Conservation (phyloP, 1,140 invertebrate genomes). For the Elymnias hypermnestra region DNA sequence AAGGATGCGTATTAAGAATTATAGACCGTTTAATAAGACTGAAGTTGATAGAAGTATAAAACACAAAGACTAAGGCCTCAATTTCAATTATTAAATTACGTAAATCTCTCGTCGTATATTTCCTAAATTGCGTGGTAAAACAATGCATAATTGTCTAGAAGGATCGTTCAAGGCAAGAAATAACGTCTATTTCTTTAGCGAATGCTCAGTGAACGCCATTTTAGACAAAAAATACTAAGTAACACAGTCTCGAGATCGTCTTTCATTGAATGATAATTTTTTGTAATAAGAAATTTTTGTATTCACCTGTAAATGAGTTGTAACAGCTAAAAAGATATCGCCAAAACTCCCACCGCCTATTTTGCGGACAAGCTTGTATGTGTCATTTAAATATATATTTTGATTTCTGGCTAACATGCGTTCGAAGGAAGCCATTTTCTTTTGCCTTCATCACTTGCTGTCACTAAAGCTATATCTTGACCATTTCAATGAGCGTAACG, state of each 20-base stretch:
- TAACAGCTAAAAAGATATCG: slow-evolving; percentile 94
- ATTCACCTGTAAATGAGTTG: slow-evolving; percentile 3
- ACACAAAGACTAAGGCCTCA: slow-evolving; percentile 1
- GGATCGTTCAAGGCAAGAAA: background rate
- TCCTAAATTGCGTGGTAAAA: background rate
- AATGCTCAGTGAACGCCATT: slow-evolving; percentile 6
- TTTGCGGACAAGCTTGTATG: slow-evolving; percentile 97
- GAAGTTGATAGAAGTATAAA: background rate
- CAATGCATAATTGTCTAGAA: background rate
- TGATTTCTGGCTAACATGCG: slow-evolving; percentile 9
- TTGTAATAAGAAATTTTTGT: background rate
- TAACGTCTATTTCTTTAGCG: background rate
- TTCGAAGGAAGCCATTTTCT: slow-evolving; percentile 71
- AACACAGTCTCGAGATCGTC: slow-evolving; percentile 3
- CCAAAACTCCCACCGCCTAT: slow-evolving; percentile 99
- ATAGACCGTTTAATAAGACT: background rate
- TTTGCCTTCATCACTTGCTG: slow-evolving; percentile 63
- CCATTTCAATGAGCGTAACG: slow-evolving; percentile 37
- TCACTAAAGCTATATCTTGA: slow-evolving; percentile 49
- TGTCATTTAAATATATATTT: slow-evolving; percentile 77
- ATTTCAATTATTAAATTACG: slow-evolving; percentile 6
- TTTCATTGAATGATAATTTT: slow-evolving; percentile 15
- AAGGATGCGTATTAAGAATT: background rate
- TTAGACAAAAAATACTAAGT: slow-evolving; percentile 5
- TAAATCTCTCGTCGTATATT: slow-evolving; percentile 2